Evolutionary conservation across 2,888 invertebrate genomes (phyloP), one percentile per base, ranked within the genome.

Genomic region (Dynastes maya): DNA sequence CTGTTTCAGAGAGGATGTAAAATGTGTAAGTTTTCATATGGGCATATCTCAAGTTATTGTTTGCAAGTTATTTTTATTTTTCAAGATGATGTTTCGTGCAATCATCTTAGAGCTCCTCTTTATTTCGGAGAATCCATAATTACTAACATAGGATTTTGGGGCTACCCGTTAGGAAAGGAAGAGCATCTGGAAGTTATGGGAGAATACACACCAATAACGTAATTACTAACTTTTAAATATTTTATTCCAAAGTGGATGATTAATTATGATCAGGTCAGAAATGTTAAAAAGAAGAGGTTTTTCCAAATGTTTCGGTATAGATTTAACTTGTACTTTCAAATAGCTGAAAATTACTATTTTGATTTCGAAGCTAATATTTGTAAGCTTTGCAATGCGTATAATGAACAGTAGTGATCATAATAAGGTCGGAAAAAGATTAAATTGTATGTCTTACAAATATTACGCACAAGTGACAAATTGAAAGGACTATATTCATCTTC

Each of bases 101-200:
- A 90, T 81, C 93, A 93, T 82, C 90, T 89, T 2, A 88, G 93
- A 80, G 92, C 93, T 0, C 91, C 92, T 0, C 82, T 82, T 0
- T 92, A 91, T 83, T 93, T 88, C 81, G 93, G 92, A 0, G 92
- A 92, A 84, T 93, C 93, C 0, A 91, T 92, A 58, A 86, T 78
- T 3, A 89, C 89, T 0, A 81, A 87, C 0, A 78, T 84, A 0
- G 93, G 92, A 0, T 93, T 93, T 85, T 93, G 91, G 86, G 92
- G 89, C 88, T 81, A 84, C 84, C 29, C 78, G 58, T 32, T 79
- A 65, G 74, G 27, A 78, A 32, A 32, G 11, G 27, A 6, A 37
- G 11, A 27, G 11, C 67, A 65, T 16, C 40, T 32, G 11, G 76
- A 80, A 58, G 11, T 82, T 22, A 80, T 81, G 79, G 80, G 81